Conservation (phyloP, 1,140 invertebrate species). For the Apocrypta bakeri region DNA sequence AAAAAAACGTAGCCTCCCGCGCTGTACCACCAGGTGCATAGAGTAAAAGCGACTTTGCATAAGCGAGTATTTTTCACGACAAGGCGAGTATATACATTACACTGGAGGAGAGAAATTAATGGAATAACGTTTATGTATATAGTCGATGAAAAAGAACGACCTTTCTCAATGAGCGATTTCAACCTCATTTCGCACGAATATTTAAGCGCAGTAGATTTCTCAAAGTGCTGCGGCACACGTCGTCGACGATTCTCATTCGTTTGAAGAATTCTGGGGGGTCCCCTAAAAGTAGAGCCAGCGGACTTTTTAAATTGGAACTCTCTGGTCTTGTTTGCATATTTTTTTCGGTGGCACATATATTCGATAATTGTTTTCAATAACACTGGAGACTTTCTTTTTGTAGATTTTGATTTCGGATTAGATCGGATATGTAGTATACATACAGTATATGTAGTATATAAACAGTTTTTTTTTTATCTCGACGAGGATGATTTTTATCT, state of each 20-base stretch:
- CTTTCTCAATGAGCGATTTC: constrained; percentile 6
- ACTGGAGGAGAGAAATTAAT: constrained; percentile 21
- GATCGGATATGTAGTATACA: not conserved
- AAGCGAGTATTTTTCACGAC: not conserved
- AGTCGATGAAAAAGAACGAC: not conserved
- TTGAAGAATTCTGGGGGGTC: constrained; percentile 41
- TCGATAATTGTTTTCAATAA: not conserved
- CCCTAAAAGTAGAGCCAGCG: not conserved
- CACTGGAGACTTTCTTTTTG: not conserved
- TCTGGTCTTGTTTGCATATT: not conserved
- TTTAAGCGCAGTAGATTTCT: not conserved
- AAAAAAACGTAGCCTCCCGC: not conserved
- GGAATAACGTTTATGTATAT: not conserved
- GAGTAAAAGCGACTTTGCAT: constrained; percentile 38
- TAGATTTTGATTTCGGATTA: constrained; percentile 32
- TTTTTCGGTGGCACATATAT: not conserved
- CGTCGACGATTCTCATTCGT: constrained; percentile 4
- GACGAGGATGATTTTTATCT: not conserved
- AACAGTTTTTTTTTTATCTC: too few species aligned
- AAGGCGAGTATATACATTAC: not conserved
- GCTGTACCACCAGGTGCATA: constrained; percentile 29
- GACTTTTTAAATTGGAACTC: not conserved
- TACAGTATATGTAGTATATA: not conserved
- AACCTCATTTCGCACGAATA: constrained; percentile 27
- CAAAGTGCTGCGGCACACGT: not conserved